A percentile compares a stretch with the other conserved stretches of the same genome.
phyloP scores from a whole-genome alignment of 2,888 invertebrate genomes.

The Papilio elwesi region DNA sequence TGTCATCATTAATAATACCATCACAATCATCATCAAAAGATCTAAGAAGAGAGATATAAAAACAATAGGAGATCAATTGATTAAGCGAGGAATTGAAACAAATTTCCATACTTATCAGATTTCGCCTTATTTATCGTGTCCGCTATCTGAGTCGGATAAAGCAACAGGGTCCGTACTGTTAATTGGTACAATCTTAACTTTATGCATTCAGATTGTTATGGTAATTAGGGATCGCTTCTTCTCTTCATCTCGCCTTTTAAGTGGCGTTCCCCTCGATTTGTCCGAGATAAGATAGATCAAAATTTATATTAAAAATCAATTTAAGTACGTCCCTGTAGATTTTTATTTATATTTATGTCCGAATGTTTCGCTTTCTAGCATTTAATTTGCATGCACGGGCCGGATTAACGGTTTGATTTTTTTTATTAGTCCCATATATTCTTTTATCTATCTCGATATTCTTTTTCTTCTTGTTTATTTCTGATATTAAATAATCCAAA shows the following conservation, averaged over 20 bases:
- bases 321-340: conserved; percentile 44
- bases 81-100: conserved; percentile 31
- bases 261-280: conserved; percentile 79
- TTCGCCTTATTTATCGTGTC: conserved; percentile 60
- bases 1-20: background rate
- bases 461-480: conserved; percentile 3
- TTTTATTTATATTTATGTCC: background rate
- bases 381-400: conserved; percentile 28
- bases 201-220: conserved; percentile 80
- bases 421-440: background rate
- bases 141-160: conserved; percentile 58
- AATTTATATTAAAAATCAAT: conserved; percentile 56
- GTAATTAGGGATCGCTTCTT: conserved; percentile 65
- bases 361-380: conserved; percentile 18
- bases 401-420: conserved; percentile 5
- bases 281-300: conserved; percentile 69
- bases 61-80: conserved; percentile 36
- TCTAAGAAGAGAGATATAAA: background rate
- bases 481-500: conserved; percentile 4
- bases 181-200: conserved; percentile 80
- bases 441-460: background rate
- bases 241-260: conserved; percentile 59
- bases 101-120: conserved; percentile 59
- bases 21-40: background rate
- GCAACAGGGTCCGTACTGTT: conserved; percentile 63